phyloP scores from a whole-genome alignment of 2,888 invertebrate species.

The Zhengitettix transpicula region DNA sequence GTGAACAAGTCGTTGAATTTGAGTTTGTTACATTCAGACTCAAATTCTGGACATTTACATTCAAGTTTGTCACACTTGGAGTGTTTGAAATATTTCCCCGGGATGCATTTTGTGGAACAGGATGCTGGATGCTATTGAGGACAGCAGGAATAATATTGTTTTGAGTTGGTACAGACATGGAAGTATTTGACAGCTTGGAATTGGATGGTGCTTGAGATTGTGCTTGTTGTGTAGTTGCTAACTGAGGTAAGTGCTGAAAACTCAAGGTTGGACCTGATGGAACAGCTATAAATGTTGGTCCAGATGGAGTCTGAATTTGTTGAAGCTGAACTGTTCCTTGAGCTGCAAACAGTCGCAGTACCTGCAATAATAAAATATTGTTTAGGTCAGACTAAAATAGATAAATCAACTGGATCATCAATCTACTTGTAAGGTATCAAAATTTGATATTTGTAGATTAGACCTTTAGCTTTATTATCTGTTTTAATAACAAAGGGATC shows the following conservation, averaged over 20 bases:
- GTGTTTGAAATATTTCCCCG: neutral
- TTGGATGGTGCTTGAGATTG: neutral
- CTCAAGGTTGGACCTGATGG: slow-evolving; percentile 16
- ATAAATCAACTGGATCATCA: too few relatives aligned
- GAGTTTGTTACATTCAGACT: neutral
- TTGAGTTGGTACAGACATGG: neutral
- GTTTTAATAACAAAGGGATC: too few relatives aligned
- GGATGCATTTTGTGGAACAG: neutral
- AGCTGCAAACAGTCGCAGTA: slow-evolving; percentile 20
- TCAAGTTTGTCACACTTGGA: neutral
- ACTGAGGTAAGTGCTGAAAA: slow-evolving; percentile 13
- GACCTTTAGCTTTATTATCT: too few relatives aligned
- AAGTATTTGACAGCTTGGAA: neutral
- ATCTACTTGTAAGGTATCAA: too few relatives aligned
- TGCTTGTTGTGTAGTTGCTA: slow-evolving; percentile 6
- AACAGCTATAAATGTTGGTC: slow-evolving; percentile 29
- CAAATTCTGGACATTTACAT: neutral
- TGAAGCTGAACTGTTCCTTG: slow-evolving; percentile 26
- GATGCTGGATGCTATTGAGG: neutral
- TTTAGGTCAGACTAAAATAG: neutral
- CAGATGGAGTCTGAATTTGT: slow-evolving; percentile 31
- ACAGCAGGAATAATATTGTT: neutral
- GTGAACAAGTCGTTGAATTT: neutral
- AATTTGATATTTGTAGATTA: too few relatives aligned
- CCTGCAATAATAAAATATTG: slow-evolving; percentile 14